These are phyloP conservation scores for Pagetopsis macropterus DNA, from an alignment of 2,797 vertebrate genomes.

Conservation along the genomic window DNA sequence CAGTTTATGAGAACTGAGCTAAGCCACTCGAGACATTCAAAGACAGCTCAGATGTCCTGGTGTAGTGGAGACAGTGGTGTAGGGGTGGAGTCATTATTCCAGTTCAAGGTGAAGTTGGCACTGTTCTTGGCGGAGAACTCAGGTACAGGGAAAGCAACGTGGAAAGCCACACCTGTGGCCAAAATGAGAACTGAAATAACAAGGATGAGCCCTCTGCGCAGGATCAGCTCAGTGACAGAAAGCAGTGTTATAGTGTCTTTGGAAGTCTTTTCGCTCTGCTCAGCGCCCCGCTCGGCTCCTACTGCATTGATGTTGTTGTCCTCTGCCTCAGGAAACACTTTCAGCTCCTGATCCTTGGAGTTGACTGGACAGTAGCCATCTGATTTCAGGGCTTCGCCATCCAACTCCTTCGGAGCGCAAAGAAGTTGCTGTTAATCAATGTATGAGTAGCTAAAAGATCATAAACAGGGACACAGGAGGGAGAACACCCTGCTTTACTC, in stretches of 20 bases:
- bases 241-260: conserved; percentile 25
- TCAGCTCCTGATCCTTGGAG: conserved; percentile 65
- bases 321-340: conserved; percentile 21
- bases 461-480: background rate
- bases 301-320: conserved; percentile 6
- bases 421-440: conserved; percentile 25
- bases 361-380: conserved; percentile 63
- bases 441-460: background rate
- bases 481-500: background rate
- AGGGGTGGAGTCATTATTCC: conserved; percentile 67
- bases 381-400: conserved; percentile 38
- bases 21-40: conserved; percentile 11
- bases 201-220: conserved; percentile 72
- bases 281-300: conserved; percentile 24
- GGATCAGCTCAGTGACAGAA: conserved; percentile 75
- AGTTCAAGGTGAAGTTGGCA: conserved; percentile 44
- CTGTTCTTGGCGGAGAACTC: conserved; percentile 27
- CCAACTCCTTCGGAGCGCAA: conserved; percentile 45
- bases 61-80: conserved; percentile 23
- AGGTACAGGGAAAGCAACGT: conserved; percentile 75
- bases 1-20: conserved; percentile 11
- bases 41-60: conserved; percentile 31
- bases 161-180: conserved; percentile 76
- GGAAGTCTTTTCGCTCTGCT: conserved; percentile 43
- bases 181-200: conserved; percentile 65